A percentile compares a stretch with the other conserved stretches of the same genome.
phyloP scores from a whole-genome alignment of 2,797 vertebrate species.

The Spinibarbus caldwelli region DNA sequence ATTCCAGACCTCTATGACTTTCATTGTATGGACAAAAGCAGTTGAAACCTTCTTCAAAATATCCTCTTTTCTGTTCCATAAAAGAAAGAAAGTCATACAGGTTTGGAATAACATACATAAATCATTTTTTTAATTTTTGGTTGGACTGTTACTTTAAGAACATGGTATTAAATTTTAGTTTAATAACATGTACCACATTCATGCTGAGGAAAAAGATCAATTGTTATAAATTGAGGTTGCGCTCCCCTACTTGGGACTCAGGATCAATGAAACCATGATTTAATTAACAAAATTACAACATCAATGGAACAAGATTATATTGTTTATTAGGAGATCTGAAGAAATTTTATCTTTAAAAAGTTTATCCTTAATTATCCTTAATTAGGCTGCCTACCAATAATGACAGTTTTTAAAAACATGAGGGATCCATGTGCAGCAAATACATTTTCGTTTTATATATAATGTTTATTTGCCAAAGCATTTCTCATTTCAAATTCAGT shows the following conservation, averaged over 20 bases:
- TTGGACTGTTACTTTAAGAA: not conserved
- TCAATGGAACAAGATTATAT: not conserved
- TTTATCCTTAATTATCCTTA: not conserved
- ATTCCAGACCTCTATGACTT: not conserved
- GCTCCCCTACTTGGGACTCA: too few species aligned
- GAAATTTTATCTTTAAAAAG: too few species aligned
- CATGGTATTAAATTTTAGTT: not conserved
- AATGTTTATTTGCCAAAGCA: too few species aligned
- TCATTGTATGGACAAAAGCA: not conserved
- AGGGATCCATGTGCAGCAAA: not conserved
- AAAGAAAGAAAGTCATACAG: not conserved
- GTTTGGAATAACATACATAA: not conserved
- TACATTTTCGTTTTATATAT: too few species aligned
- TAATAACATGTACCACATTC: not conserved
- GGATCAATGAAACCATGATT: not conserved
- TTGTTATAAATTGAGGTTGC: not conserved
- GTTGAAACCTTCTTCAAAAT: not conserved
- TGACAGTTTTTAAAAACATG: not conserved
- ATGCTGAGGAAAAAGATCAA: not conserved
- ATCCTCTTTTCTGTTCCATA: not conserved
- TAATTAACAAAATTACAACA: constrained; percentile 1
- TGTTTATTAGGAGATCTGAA: not conserved
- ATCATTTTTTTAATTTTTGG: not conserved
- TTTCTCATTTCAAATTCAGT: too few species aligned
- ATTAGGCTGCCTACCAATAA: not conserved